phyloP scores from a whole-genome alignment of 2,113 vertebrate genomes.

The Scolopax mira region DNA sequence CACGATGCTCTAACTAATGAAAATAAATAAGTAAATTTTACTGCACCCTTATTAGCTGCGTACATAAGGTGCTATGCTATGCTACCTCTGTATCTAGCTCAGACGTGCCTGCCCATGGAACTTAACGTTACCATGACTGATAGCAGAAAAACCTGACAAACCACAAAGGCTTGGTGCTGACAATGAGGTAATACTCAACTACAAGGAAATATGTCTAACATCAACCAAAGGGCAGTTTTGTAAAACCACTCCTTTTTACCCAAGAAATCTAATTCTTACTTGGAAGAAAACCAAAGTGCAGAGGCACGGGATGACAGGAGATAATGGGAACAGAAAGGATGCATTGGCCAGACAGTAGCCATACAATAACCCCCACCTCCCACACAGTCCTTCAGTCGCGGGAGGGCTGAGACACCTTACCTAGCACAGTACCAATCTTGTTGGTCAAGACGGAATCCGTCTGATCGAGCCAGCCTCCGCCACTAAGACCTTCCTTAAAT shows the following conservation, averaged over 20 bases:
- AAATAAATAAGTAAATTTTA: background rate
- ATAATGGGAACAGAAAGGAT: background rate
- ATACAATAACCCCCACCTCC: background rate
- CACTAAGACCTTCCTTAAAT: conserved; percentile 94
- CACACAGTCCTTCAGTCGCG: rapidly evolving
- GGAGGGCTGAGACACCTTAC: conserved; percentile 68
- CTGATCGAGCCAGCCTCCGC: conserved; percentile 97
- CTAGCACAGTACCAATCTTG: conserved; percentile 96
- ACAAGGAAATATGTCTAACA: background rate
- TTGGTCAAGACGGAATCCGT: conserved; percentile 96
- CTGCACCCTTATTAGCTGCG: background rate
- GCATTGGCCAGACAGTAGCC: background rate
- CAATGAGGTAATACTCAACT: background rate
- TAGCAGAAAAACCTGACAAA: background rate
- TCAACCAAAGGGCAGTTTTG: background rate
- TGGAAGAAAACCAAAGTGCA: background rate
- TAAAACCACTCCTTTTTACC: background rate
- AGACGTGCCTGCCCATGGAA: rapidly evolving
- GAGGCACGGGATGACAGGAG: background rate
- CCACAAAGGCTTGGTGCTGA: background rate
- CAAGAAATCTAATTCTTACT: background rate
- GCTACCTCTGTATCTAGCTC: background rate
- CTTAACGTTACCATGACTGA: background rate
- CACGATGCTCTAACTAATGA: background rate
- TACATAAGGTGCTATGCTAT: background rate